Evolutionary conservation across 2,888 invertebrate species (phyloP).

Genomic region (Drosophila setosimentum): DNA sequence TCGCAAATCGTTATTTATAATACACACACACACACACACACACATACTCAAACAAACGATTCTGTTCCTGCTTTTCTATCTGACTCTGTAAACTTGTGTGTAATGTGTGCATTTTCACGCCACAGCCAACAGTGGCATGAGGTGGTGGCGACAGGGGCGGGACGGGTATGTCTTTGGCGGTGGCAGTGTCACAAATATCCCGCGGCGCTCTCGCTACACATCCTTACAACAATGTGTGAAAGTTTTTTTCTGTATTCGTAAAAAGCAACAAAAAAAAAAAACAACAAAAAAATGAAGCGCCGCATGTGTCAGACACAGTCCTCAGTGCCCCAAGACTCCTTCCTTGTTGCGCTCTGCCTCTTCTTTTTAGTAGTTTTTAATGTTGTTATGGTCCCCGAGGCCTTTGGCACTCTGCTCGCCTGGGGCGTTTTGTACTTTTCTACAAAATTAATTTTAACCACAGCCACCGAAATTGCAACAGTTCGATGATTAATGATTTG

Average conservation of each 20-base stretch:
- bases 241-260: conserved; percentile 69
- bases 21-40: conserved; percentile 32
- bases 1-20: conserved; percentile 81
- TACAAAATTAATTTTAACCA: conserved; percentile 78
- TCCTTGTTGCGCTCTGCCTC: background rate
- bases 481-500: conserved; percentile 82
- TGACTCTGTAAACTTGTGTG: conserved; percentile 23
- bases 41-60: background rate
- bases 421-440: conserved; percentile 71
- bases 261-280: conserved; percentile 2
- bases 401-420: conserved; percentile 46
- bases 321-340: conserved; percentile 24
- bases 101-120: conserved; percentile 76
- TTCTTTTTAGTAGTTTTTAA: conserved; percentile 77
- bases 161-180: conserved; percentile 30
- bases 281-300: conserved; percentile 47
- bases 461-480: conserved; percentile 71
- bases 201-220: conserved; percentile 76
- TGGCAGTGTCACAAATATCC: conserved; percentile 69
- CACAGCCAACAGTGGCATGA: conserved; percentile 19
- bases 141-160: background rate
- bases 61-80: conserved; percentile 9
- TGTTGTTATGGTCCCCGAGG: conserved; percentile 78
- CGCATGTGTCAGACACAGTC: conserved; percentile 82
- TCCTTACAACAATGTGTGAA: conserved; percentile 82